Base-by-base conservation (phyloP, 2,888 invertebrate species). In the Seira ritae region DNA sequence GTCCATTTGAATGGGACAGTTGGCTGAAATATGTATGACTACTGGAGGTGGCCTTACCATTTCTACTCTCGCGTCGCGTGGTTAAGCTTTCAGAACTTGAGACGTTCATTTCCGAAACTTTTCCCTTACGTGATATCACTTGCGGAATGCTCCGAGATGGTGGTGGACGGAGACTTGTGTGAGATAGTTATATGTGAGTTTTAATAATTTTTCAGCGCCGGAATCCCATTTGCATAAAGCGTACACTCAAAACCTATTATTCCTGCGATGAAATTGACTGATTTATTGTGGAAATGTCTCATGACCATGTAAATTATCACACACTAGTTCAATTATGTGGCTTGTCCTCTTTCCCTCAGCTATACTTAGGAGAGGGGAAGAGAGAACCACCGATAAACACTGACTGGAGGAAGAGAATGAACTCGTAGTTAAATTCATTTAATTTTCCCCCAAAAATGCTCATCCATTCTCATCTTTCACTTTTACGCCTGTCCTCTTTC, bases 231-330 rank as follows among this genome's bases (percentile, higher is more conserved):
- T 67, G 67, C 20, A 67, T 67, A 67, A 66, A 67, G 17, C 55
- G 15, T 55, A n/a, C 55, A 15, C 55, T 55, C 17, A 55, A 31
- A 55, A 55, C 55, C 55, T 55, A 55, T 55, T 55, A 55, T 55
- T n/a, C 17, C 55, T 73, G 22, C 55, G 50, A 76, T 37, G 68
- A 76, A 76, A 68, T 76, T 76, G 75, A 76, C 75, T 67, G 68
- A 76, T 76, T 76, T 76, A 76, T 76, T 55, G 75, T 67, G 50
- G 50, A 67, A 31, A 66, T 19, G 74, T 67, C 67, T 66, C 67
- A 76, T 37, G 55, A 23, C 68, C 50, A 23, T 68, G 66, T 68
- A 76, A 76, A 68, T 76, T 76, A 76, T 76, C 55, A 42, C 50
- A 23, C 19, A 20, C 4, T 19, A 46, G 67, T 24, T 19, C 12